Evolutionary conservation across 2,797 vertebrate species (phyloP), one percentile per base, ranked within the genome.

Genomic region (Monodelphis domestica): DNA sequence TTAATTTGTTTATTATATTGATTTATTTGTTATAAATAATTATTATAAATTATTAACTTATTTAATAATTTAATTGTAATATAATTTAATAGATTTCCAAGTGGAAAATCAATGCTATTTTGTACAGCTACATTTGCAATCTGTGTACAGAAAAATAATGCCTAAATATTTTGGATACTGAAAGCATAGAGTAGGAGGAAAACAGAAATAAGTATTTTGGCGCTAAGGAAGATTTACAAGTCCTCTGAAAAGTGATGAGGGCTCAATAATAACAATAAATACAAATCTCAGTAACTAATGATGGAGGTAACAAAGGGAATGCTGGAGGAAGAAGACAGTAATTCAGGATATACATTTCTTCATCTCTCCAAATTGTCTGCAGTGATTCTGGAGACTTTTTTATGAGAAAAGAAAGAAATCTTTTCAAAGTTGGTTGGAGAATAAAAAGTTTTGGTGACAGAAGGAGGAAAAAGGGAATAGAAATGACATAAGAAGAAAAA

Each of bases 381-480:
- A 95, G 91, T 94, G 89, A 91, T 91, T 94, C 90, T 92, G n/a
- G 91, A 92, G 89, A 50, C 30, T 88, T 70, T 94, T 70, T 92
- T 90, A 91, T 45, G 93, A 95, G 89, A 94, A 91, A 96, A 94
- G 87, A 88, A 90, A 94, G 63, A 95, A 96, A 92, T 59, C 84
- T 89, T 94, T 93, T 95, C 89, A 88, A 95, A 96, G 45, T 87
- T 84, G 84, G 53, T 55, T 78, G 89, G 53, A 96, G 96, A 87
- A 96, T 94, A 93, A 96, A 96, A 96, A 88, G 89, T 94, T 92
- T 88, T 95, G 94, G 56, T 28, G 70, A 53, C 92, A 96, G 53
- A n/a, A 92, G 28, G 51, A 94, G 50, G 7, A 50, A 2, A 45
- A 45, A 26, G 51, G 11, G 54, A 55, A 94, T 9, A 89, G 53